Base-by-base conservation (phyloP, 2,888 invertebrate genomes). In the Ceriagrion tenellum region DNA sequence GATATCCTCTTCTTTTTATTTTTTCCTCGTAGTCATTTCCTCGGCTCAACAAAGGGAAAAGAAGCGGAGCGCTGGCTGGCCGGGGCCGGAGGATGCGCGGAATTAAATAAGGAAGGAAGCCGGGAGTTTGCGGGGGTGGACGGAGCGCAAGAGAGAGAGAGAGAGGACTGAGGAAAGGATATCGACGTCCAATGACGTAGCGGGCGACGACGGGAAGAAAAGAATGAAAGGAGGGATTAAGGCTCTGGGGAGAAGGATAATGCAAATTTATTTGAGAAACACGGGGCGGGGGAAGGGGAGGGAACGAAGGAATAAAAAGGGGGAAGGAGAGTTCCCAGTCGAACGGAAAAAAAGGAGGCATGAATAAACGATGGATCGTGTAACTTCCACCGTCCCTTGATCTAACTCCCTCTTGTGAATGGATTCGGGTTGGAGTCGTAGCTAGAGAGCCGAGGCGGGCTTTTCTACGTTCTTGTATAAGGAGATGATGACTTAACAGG, bases 241-340 rank as follows among this genome's bases (percentile, higher is more conserved):
- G 91, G 91, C 35, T 55, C 40, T 40, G 63, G 23, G 35, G 93
- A 47, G 91, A 20, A 63, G 91, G 91, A 91, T 91, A 91, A 93
- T 93, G 93, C 93, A 93, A 93, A 93, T 93, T 93, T 93, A 93
- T 93, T 93, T 93, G 93, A 69, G 63, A 74, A 91, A 91, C 91
- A 63, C 40, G 91, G 63, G 30, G 30, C 3, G 91, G 20, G 63
- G 40, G 63, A 10, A 16, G 40, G 18, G 35, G 35, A 56, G 16
- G 20, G 59, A 63, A 40, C 59, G 59, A 26, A 20, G 91, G 63
- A 69, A 40, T 59, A 63, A 63, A 91, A 13, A 40, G 18, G 3
- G 59, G 93, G 40, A 69, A 69, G 63, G 40, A 40, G 40, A 23
- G 69, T 40, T 47, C 23, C 20, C 59, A 55, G 69, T 93, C 26